Evolutionary conservation across 2,888 invertebrate species (phyloP).

Genomic region (Gasteruption jaculator): DNA sequence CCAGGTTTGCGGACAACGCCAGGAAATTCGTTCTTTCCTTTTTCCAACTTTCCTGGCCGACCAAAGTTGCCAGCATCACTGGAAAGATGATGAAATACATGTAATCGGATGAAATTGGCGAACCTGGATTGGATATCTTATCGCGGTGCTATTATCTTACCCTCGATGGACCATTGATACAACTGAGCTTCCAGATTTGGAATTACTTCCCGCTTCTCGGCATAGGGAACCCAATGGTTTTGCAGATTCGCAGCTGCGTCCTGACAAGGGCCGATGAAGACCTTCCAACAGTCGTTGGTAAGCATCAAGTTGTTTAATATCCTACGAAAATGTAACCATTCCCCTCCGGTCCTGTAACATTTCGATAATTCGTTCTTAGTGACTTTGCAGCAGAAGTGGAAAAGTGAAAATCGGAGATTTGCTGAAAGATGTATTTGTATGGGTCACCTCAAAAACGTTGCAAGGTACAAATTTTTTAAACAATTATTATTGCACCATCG

Average conservation of each 20-base stretch:
- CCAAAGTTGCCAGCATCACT: conserved; percentile 49
- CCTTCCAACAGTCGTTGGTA: conserved; percentile 57
- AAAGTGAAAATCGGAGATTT: too few species aligned
- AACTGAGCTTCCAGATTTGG: conserved; percentile 65
- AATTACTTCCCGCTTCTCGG: conserved; percentile 41
- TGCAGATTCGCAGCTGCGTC: conserved; percentile 58
- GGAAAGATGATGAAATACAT: conserved; percentile 5
- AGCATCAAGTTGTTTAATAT: conserved; percentile 72
- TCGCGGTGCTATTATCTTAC: conserved; percentile 55
- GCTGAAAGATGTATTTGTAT: too few species aligned
- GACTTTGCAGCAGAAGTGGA: too few species aligned
- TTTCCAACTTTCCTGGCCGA: conserved; percentile 44
- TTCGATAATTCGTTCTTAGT: too few species aligned
- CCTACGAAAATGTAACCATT: conserved; percentile 72
- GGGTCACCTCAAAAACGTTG: too few species aligned
- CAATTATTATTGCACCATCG: too few species aligned
- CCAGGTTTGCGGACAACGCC: conserved; percentile 52
- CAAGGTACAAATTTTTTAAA: too few species aligned
- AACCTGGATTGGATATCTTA: background rate
- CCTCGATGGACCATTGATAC: conserved; percentile 76
- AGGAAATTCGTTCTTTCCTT: conserved; percentile 21
- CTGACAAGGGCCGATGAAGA: conserved; percentile 59
- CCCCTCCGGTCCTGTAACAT: conserved; percentile 70
- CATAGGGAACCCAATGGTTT: conserved; percentile 53
- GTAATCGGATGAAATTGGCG: background rate